Base-by-base conservation (phyloP, 1,140 invertebrate species). In the Brachionus asplanchnoidis region DNA sequence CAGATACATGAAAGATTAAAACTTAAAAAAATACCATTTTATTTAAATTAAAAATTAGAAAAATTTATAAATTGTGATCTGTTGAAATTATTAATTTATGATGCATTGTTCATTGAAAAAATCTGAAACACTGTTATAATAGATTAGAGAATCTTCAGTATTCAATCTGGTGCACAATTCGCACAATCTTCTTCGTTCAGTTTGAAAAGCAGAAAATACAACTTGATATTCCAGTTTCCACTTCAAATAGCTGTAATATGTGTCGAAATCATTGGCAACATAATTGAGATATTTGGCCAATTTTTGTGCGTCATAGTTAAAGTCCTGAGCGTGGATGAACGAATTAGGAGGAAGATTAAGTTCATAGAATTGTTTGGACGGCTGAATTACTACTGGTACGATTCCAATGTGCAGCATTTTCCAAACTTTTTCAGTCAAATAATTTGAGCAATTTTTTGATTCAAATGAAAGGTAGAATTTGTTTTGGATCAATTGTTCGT, bases 341-440 rank as follows among this genome's bases (percentile, higher is more conserved):
- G 80, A 84, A 73, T 84, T 44, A 5, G 28, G 56, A 11, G 80
- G 80, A 36, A 50, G 9, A n/a, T 26, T 53, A 11, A 46, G 11
- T 23, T 68, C 36, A 36, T 68, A 84, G 66, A 68, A 42, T 70
- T 65, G 11, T 50, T 42, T 66, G 23, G 28, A 17, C 1, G 80
- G 80, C 26, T 66, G 56, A 20, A 66, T 70, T 4, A 84, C 80
- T 14, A 84, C 23, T 36, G 80, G 80, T 50, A 84, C 68, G 28
- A 66, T 68, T 14, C 46, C 44, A 53, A 26, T n/a, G 14, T 32
- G 32, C 14, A 84, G n/a, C 40, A 56, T 73, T 68, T 56, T 50
- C 80, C 80, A 84, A 32, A 84, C 56, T 73, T 84, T 84, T 84
- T 84, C 82, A 4, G 82, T 84, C n/a, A 84, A 44, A 73, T 84